phyloP scores from a whole-genome alignment of 2,888 invertebrate species.

The Drosophila lacicola region DNA sequence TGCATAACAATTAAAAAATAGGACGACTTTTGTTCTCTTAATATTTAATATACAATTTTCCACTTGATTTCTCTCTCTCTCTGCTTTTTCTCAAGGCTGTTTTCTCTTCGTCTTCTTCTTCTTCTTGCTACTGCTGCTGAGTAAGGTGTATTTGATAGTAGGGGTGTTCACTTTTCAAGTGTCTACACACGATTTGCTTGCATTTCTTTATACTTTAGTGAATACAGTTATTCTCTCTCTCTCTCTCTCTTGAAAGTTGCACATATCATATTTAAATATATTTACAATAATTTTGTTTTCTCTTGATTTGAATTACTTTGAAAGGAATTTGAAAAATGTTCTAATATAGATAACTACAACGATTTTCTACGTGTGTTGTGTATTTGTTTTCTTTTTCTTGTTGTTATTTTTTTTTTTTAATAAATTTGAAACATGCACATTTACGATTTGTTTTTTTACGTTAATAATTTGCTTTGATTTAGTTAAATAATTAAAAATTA shows the following conservation, averaged over 20 bases:
- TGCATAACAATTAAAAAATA: constrained; percentile 68
- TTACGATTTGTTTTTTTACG: constrained; percentile 40
- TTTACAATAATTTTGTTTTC: constrained; percentile 55
- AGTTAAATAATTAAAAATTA: constrained; percentile 64
- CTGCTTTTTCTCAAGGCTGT: constrained; percentile 11
- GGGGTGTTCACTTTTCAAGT: constrained; percentile 37
- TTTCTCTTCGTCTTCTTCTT: background rate
- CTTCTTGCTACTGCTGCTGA: constrained; percentile 1
- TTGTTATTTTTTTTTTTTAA: constrained; percentile 23
- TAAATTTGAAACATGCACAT: constrained; percentile 66
- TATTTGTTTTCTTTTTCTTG: constrained; percentile 16
- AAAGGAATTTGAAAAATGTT: constrained; percentile 45
- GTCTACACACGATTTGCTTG: constrained; percentile 6
- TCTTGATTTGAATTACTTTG: constrained; percentile 22
- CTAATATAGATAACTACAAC: constrained; percentile 70
- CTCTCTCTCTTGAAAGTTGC: constrained; percentile 38
- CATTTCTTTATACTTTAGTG: constrained; percentile 15
- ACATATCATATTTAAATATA: constrained; percentile 56
- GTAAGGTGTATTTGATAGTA: constrained; percentile 2
- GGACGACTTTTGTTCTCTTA: constrained; percentile 64
- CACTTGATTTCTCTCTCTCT: background rate
- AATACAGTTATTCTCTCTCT: constrained; percentile 16
- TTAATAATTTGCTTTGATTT: constrained; percentile 56
- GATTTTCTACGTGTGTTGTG: constrained; percentile 60
- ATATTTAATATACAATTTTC: constrained; percentile 38